phyloP scores from a whole-genome alignment of 2,113 vertebrate genomes.

The Puffinus mauretanicus region DNA sequence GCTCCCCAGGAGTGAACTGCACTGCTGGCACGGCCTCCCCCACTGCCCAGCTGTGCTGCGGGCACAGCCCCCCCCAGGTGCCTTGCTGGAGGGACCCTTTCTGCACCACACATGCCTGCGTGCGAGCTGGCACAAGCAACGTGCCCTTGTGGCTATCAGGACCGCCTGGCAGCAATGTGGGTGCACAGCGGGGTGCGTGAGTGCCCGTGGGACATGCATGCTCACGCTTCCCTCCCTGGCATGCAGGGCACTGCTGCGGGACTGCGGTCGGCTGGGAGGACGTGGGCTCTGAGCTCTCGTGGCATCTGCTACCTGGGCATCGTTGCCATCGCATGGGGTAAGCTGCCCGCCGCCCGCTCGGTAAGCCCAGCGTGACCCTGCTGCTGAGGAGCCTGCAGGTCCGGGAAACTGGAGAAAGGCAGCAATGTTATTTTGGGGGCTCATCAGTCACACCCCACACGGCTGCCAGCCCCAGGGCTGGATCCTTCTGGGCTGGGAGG shows the following conservation, averaged over 20 bases:
- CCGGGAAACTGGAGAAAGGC: not conserved
- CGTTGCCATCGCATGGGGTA: conserved; percentile 34
- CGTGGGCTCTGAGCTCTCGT: not conserved
- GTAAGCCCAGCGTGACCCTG: not conserved
- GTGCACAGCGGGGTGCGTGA: rapidly evolving
- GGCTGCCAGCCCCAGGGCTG: not conserved
- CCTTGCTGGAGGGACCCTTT: not conserved
- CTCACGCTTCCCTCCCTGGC: not conserved
- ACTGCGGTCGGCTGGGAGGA: not conserved
- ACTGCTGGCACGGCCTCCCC: not conserved
- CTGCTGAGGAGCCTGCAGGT: not conserved
- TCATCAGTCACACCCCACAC: not conserved
- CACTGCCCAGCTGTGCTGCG: not conserved
- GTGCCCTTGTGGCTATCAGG: not conserved
- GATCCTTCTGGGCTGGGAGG: not conserved
- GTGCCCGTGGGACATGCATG: rapidly evolving
- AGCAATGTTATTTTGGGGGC: not conserved
- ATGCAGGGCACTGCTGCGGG: not conserved
- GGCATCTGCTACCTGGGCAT: conserved; percentile 30
- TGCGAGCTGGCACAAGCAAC: not conserved
- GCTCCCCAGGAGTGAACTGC: not conserved
- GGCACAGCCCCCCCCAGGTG: not conserved
- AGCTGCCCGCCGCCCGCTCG: rapidly evolving
- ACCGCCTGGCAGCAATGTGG: rapidly evolving
- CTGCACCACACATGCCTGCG: rapidly evolving